These are phyloP conservation scores for Platycnemis pennipes DNA, from an alignment of 2,888 invertebrate species.

Conservation along the genomic window DNA sequence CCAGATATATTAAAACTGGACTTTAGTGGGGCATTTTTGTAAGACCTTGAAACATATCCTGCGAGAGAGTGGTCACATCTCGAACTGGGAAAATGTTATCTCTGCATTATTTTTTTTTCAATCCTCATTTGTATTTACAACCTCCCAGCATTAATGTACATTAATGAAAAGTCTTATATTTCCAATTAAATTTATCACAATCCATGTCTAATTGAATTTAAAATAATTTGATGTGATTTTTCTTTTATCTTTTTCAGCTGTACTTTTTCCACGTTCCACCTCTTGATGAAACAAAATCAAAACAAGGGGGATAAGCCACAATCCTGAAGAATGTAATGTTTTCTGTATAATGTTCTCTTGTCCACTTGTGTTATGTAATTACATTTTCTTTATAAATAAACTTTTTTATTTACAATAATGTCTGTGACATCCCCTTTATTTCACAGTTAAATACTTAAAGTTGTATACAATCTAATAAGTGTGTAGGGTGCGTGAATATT, in stretches of 20 bases:
- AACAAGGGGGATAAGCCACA: neutral
- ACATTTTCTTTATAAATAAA: neutral
- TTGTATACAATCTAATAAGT: neutral
- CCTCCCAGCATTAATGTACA: too few species aligned
- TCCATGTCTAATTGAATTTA: too few species aligned
- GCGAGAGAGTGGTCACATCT: too few species aligned
- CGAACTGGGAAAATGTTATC: too few species aligned
- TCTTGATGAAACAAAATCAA: neutral
- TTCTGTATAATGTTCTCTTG: neutral
- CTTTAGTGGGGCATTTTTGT: too few species aligned
- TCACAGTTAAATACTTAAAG: neutral
- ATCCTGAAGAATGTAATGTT: neutral
- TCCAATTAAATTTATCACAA: too few species aligned
- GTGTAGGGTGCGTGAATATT: too few species aligned
- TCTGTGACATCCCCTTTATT: neutral
- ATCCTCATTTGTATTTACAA: too few species aligned
- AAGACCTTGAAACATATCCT: too few species aligned
- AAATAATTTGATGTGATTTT: neutral
- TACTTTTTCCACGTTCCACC: conserved; percentile 87
- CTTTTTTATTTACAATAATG: neutral
- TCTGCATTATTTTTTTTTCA: too few species aligned
- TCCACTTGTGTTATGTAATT: neutral
- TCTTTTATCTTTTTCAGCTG: conserved; percentile 75
- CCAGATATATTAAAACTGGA: too few species aligned
- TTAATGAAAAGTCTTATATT: too few species aligned